These are phyloP conservation scores for Phalacrocorax carbo DNA, from an alignment of 2,113 vertebrate genomes.

Conservation along the genomic window DNA sequence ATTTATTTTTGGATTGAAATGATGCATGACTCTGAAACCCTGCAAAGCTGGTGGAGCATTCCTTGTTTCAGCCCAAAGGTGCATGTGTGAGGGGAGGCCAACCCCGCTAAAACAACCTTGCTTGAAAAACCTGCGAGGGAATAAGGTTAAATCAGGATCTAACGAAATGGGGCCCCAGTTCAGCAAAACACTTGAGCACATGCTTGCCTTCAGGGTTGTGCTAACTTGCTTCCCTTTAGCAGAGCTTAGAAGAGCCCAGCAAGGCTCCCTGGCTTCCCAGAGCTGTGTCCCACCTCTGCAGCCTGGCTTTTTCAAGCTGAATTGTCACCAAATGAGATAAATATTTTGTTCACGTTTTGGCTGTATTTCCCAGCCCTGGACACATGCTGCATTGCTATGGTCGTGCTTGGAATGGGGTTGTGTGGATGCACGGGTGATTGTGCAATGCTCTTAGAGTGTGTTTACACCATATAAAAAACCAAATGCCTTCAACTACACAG, in stretches of 20 bases:
- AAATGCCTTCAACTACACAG: accelerated
- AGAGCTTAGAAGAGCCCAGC: neutral
- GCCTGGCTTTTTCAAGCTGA: neutral
- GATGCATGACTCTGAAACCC: neutral
- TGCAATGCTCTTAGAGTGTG: neutral
- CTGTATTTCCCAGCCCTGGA: neutral
- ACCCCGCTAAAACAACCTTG: neutral
- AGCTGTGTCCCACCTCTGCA: neutral
- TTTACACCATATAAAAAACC: neutral
- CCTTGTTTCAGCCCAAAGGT: neutral
- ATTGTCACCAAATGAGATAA: neutral
- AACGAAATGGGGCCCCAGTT: neutral
- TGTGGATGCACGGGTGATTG: neutral
- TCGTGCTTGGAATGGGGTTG: neutral
- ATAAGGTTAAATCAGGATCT: neutral
- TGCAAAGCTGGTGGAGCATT: neutral
- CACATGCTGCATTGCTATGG: accelerated
- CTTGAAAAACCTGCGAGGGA: neutral
- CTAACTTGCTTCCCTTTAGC: neutral
- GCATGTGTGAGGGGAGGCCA: accelerated
- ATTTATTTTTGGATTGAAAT: constrained; percentile 33
- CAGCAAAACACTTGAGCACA: neutral
- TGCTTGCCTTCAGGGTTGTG: accelerated
- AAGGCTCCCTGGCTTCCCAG: neutral
- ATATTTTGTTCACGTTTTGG: accelerated